These are phyloP conservation scores for Botia almorhae DNA, from an alignment of 2,797 vertebrate species.

Conservation along the genomic window DNA sequence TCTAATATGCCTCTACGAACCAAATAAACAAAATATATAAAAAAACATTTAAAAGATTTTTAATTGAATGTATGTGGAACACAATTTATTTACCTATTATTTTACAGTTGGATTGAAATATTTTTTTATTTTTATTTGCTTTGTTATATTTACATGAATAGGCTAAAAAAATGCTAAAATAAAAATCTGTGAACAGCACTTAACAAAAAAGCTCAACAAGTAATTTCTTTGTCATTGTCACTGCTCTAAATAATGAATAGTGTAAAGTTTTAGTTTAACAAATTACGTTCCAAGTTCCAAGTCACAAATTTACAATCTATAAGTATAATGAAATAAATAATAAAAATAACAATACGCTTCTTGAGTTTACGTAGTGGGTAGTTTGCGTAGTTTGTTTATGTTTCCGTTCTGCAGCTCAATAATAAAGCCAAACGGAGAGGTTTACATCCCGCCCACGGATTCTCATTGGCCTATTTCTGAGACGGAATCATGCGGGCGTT, in stretches of 20 bases:
- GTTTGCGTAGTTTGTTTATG: constrained; percentile 8
- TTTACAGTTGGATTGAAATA: neutral
- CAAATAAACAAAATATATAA: neutral
- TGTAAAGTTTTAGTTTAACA: neutral
- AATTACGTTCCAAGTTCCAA: neutral
- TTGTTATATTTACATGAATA: no score
- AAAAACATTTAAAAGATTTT: no score
- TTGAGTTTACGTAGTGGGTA: neutral
- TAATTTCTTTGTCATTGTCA: no score
- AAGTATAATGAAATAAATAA: neutral
- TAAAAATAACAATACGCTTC: neutral
- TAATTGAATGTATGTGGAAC: neutral
- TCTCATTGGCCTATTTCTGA: constrained; percentile 63
- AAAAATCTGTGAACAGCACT: neutral
- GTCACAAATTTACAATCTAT: neutral
- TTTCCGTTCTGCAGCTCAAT: constrained; percentile 47
- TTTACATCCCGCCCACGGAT: constrained; percentile 62
- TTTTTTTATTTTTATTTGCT: neutral
- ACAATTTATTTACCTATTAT: neutral
- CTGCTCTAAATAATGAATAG: no score
- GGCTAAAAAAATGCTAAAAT: neutral
- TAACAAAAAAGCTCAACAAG: no score
- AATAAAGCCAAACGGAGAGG: constrained; percentile 40
- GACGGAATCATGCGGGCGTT: constrained; percentile 68
- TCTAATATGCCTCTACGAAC: neutral